Evolutionary conservation across 2,888 invertebrate genomes (phyloP).

Genomic region (Cryptocheilus praepositus): DNA sequence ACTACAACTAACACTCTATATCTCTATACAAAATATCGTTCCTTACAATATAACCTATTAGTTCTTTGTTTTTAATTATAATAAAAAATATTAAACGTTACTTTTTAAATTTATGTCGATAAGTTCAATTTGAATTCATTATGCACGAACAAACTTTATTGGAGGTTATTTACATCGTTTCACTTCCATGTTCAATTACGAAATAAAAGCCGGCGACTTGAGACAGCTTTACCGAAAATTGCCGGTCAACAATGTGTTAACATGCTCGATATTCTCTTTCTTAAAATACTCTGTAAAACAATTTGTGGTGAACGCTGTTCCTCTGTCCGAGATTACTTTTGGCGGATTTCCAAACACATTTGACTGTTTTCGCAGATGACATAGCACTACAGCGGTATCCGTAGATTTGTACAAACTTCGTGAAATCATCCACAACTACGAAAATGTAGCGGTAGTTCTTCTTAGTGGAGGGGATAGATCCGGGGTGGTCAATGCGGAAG

Average conservation of each 20-base stretch:
- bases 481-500: slow-evolving; percentile 63
- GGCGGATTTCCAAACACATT: slow-evolving; percentile 49
- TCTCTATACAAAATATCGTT: neutral
- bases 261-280: slow-evolving; percentile 62
- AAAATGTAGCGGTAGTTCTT: slow-evolving; percentile 60
- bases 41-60: too few relatives aligned
- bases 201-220: too few relatives aligned
- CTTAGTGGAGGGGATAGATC: slow-evolving; percentile 57
- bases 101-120: too few relatives aligned
- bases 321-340: slow-evolving; percentile 51
- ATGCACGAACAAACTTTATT: too few relatives aligned
- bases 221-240: too few relatives aligned
- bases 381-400: slow-evolving; percentile 48
- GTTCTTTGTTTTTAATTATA: neutral
- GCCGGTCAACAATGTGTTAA: too few relatives aligned
- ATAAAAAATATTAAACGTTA: too few relatives aligned
- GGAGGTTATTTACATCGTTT: too few relatives aligned
- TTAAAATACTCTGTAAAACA: slow-evolving; percentile 58
- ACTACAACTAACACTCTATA: too few relatives aligned
- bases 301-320: slow-evolving; percentile 45
- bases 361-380: slow-evolving; percentile 44
- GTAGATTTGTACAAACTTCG: slow-evolving; percentile 61
- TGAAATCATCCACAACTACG: slow-evolving; percentile 57
- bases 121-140: too few relatives aligned
- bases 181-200: too few relatives aligned